A percentile compares a stretch with the other conserved stretches of the same genome.
Evolutionary conservation across 2,113 vertebrate species (phyloP).

Genomic region (Smithornis capensis): DNA sequence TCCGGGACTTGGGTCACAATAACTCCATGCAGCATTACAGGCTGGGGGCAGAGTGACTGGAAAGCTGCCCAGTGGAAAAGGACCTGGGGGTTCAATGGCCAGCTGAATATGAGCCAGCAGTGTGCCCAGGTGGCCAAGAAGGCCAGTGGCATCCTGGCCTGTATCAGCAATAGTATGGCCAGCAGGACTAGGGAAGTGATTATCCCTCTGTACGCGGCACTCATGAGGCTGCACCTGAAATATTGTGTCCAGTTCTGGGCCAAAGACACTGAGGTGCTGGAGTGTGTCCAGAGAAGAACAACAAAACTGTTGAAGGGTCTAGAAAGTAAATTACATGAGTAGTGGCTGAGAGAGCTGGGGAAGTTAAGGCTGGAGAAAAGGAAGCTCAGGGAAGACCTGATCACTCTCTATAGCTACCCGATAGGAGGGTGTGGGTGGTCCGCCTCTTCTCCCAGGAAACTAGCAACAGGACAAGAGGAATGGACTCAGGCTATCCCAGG

Average conservation of each 20-base stretch:
- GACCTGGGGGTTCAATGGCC: rapidly evolving
- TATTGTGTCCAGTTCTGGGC: too few species aligned
- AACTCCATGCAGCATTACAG: too few species aligned
- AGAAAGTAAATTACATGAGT: neutral
- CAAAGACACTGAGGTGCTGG: neutral
- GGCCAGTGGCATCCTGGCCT: neutral
- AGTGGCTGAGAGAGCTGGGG: neutral
- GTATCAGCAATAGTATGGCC: neutral
- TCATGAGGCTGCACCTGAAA: neutral
- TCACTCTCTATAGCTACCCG: neutral
- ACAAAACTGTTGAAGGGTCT: neutral
- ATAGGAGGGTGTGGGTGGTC: neutral
- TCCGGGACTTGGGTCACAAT: neutral
- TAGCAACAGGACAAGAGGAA: neutral
- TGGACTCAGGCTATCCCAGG: neutral
- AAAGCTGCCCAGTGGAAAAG: neutral
- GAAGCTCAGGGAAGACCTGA: neutral
- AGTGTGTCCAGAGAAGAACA: neutral
- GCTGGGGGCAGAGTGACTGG: neutral
- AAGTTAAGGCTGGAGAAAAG: neutral
- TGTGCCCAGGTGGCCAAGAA: neutral
- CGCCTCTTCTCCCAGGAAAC: neutral
- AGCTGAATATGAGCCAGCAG: neutral
- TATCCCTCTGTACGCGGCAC: rapidly evolving
- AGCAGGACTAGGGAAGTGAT: neutral